phyloP scores from a whole-genome alignment of 35 echinoderm and acorn worm genomes.

The Holothuria glaberrima region DNA sequence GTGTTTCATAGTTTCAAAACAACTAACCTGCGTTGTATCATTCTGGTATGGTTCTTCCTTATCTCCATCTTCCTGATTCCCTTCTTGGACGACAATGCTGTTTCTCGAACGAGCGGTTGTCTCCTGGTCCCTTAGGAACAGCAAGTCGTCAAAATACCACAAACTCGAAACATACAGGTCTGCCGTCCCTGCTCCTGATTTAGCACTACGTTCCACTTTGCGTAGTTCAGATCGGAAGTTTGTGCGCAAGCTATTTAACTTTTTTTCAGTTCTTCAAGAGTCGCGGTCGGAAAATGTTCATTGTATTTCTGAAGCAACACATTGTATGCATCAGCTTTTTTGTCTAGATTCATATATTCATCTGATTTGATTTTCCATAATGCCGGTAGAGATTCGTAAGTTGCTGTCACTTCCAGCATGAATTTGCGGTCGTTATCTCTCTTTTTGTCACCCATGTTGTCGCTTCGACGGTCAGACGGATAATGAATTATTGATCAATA shows the following conservation, averaged over 20 bases:
- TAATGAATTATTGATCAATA: conserved; percentile 44
- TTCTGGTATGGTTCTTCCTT: no score
- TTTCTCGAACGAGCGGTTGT: not conserved
- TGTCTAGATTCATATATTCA: no score
- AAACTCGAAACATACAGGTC: conserved; percentile 11
- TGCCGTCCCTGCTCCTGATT: conserved; percentile 4
- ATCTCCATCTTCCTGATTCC: not conserved
- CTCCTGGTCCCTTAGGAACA: conserved; percentile 16
- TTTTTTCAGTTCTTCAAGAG: conserved; percentile 8
- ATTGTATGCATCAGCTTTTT: no score
- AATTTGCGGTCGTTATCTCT: no score
- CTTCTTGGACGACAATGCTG: not conserved
- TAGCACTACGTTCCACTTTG: conserved; percentile 2
- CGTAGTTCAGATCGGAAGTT: not conserved
- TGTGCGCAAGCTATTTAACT: conserved; percentile 2
- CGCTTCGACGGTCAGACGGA: not conserved
- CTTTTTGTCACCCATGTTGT: conserved; percentile 7
- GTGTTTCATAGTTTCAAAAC: conserved; percentile 18
- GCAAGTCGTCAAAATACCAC: conserved; percentile 3
- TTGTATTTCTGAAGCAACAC: no score
- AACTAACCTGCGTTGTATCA: not conserved
- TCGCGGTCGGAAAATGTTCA: no score
- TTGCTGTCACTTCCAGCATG: no score
- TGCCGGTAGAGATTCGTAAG: no score
- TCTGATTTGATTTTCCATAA: no score